A percentile compares a stretch with the other conserved stretches of the same genome.
phyloP scores from a whole-genome alignment of 2,888 invertebrate species.

The Leuctra nigra region DNA sequence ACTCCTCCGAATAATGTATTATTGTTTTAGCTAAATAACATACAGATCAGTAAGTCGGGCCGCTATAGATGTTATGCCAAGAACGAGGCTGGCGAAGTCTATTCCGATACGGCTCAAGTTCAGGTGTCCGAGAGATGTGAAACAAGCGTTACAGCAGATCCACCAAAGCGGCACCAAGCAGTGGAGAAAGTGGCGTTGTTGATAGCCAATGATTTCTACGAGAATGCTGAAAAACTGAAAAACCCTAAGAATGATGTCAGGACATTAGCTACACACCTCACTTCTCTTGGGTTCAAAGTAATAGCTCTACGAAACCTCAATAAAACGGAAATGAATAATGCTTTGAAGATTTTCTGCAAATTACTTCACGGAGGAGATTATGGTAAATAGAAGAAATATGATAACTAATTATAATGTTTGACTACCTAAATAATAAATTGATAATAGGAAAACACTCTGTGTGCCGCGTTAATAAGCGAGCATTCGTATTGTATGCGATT shows the following conservation, averaged over 20 bases:
- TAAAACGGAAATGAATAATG: constrained; percentile 36
- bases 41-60: constrained; percentile 25
- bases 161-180: constrained; percentile 2
- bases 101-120: constrained; percentile 28
- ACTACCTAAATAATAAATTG: background rate
- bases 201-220: constrained; percentile 37
- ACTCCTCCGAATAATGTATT: constrained; percentile 22
- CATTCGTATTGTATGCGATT: too few relatives aligned
- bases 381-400: too few relatives aligned
- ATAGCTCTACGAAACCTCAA: constrained; percentile 37
- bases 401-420: background rate
- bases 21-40: background rate
- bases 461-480: too few relatives aligned
- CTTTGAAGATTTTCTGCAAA: constrained; percentile 35
- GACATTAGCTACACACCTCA: constrained; percentile 33
- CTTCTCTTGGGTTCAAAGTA: constrained; percentile 36
- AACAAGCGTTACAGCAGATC: too few relatives aligned
- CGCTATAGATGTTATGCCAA: constrained; percentile 31
- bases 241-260: constrained; percentile 37
- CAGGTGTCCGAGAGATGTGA: constrained; percentile 17
- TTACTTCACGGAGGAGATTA: constrained; percentile 36
- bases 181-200: constrained; percentile 37
- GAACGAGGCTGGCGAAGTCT: constrained; percentile 34
- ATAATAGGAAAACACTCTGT: too few relatives aligned
- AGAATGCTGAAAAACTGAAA: constrained; percentile 32